A percentile compares a stretch with the other conserved stretches of the same genome.
Conservation (phyloP, 2,113 vertebrate genomes). For the Microtus richardsoni region DNA sequence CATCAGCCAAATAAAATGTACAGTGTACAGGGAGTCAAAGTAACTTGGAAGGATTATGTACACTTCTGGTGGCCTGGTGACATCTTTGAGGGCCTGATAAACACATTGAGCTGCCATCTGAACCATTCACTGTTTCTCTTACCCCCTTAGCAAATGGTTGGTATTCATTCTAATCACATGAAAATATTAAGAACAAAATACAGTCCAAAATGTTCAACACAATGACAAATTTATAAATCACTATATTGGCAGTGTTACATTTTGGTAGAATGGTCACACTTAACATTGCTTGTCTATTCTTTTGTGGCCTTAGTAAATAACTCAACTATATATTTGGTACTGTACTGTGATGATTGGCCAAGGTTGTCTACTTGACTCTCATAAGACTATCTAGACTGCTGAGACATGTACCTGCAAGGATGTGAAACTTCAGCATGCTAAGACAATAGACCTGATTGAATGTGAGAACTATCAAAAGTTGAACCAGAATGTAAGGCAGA, state of each 20-base stretch:
- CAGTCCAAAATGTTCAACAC: neutral
- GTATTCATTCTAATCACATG: neutral
- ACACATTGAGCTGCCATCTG: neutral
- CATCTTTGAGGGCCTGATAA: neutral
- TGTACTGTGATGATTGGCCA: neutral
- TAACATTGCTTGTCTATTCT: neutral
- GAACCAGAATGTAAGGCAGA: neutral
- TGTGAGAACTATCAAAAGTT: no score
- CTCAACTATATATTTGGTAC: neutral
- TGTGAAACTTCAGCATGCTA: no score
- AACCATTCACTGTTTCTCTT: neutral
- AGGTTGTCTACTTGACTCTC: neutral
- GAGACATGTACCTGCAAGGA: neutral
- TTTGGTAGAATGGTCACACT: neutral
- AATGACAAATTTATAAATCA: constrained; percentile 26
- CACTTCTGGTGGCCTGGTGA: neutral
- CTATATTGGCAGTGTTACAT: neutral
- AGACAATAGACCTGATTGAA: neutral
- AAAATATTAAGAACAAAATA: constrained; percentile 12
- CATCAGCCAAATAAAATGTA: neutral
- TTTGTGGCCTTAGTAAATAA: neutral
- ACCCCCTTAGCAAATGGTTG: neutral
- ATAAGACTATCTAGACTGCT: neutral
- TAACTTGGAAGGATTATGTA: neutral
- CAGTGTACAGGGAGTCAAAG: neutral